Base-by-base conservation (phyloP, 2,888 invertebrate species). In the Watsonalla cultraria region DNA sequence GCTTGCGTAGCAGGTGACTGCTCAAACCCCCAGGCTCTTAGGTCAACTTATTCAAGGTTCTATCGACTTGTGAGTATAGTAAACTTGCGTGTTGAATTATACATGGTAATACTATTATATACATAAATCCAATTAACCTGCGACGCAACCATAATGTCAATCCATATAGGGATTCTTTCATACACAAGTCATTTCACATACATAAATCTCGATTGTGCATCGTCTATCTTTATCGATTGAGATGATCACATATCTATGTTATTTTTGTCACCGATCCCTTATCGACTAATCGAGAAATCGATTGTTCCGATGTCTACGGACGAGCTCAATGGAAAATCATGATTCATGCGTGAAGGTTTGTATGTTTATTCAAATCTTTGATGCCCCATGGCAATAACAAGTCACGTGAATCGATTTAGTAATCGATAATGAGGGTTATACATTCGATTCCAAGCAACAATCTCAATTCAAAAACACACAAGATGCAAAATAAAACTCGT, bases 401-500 rank as follows among this genome's bases (percentile, higher is more conserved):
- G 59, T 65, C 59, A 61, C 56, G 58, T 61, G 50, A 64, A 62
- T 55, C 52, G 48, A 59, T 64, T 56, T 58, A 47, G 55, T 58
- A 53, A 59, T 55, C 46, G 51, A 58, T 65, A 53, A 51, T 52
- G 55, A 53, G 53, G 52, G 45, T 34, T 53, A 46, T 7, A 45
- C 45, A 34, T 13, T 37, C 46, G 39, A 42, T 24, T 39, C 47
- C 47, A 47, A 52, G 48, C 37, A 14, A 37, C 24, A 47, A 47
- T 15, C 42, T n/a, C 33, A 47, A 47, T 15, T n/a, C 49, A 68
- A 74, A 74, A 74, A 74, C 73, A 75, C 69, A 74, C 73, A 74
- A 62, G 74, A 72, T 72, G 70, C 74, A 78, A 72, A 73, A 70
- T 67, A 72, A 66, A 74, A 69, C 70, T 68, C 75, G 75, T 78